phyloP scores from a whole-genome alignment of 1,140 invertebrate species.

The Drosophila ficusphila region DNA sequence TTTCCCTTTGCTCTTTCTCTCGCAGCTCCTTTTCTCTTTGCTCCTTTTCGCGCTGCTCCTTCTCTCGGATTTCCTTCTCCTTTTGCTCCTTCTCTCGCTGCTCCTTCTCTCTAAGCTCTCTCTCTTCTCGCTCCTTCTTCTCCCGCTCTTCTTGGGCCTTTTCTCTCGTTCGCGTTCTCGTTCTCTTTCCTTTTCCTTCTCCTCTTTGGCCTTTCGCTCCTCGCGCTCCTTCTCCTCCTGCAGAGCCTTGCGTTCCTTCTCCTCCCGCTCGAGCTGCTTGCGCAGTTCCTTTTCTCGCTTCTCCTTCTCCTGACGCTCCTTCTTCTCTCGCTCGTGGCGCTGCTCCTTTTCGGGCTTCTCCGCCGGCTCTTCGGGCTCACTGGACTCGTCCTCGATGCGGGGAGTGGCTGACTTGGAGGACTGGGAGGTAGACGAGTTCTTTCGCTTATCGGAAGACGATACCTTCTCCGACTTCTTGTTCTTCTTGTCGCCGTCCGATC shows the following conservation, averaged over 20 bases:
- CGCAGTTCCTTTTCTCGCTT: slow-evolving; percentile 62
- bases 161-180: slow-evolving; percentile 52
- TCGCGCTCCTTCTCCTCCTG: slow-evolving; percentile 71
- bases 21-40: slow-evolving; percentile 73
- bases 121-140: slow-evolving; percentile 72
- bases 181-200: slow-evolving; percentile 77
- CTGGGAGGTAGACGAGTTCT: slow-evolving; percentile 64
- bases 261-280: slow-evolving; percentile 76
- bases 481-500: slow-evolving; percentile 57
- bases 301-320: slow-evolving; percentile 50
- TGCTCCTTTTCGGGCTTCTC: slow-evolving; percentile 64
- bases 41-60: slow-evolving; percentile 83
- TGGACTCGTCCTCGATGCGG: slow-evolving; percentile 68
- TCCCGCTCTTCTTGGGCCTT: slow-evolving; percentile 84
- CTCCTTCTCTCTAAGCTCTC: slow-evolving; percentile 75
- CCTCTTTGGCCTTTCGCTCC: slow-evolving; percentile 73
- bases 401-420: slow-evolving; percentile 65
- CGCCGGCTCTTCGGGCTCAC: slow-evolving; percentile 54
- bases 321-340: slow-evolving; percentile 47
- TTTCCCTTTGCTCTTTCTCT: slow-evolving; percentile 59
- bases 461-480: slow-evolving; percentile 70
- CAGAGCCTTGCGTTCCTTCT: slow-evolving; percentile 44
- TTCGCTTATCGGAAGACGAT: slow-evolving; percentile 65
- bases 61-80: slow-evolving; percentile 46
- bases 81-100: slow-evolving; percentile 84